Evolutionary conservation across 1,140 invertebrate species (phyloP).

Genomic region (Wiebesia pumilae): DNA sequence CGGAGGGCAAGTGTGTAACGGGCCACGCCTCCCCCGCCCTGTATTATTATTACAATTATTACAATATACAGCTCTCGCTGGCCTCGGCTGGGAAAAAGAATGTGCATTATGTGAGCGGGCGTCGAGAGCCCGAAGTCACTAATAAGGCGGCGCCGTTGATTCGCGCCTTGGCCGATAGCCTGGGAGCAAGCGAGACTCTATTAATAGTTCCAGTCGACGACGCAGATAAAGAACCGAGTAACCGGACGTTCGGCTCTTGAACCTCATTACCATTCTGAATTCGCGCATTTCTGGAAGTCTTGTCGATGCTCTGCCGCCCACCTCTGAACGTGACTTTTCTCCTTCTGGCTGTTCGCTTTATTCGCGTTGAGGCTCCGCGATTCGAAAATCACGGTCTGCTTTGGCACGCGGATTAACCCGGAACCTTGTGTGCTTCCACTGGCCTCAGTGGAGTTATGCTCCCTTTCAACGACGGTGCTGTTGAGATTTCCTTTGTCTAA

Average conservation of each 20-base stretch:
- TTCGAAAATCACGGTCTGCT: neutral
- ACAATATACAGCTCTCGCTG: no score
- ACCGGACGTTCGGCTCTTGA: neutral
- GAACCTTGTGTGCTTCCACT: no score
- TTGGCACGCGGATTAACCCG: no score
- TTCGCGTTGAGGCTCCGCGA: neutral
- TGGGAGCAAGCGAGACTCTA: conserved; percentile 9
- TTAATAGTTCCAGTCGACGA: conserved; percentile 22
- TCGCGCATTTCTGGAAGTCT: conserved; percentile 35
- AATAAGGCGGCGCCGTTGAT: conserved; percentile 32
- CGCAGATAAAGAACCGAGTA: neutral
- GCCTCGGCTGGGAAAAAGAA: no score
- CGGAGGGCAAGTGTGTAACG: neutral
- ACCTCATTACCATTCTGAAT: conserved; percentile 44
- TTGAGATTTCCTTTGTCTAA: neutral
- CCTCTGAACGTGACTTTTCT: neutral
- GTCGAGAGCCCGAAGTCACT: neutral
- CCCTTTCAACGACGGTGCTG: neutral
- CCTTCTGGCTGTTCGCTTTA: neutral
- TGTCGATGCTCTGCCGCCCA: neutral
- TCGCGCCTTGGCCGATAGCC: conserved; percentile 17
- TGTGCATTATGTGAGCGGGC: no score
- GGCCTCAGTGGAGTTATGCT: neutral
- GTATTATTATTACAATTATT: no score
- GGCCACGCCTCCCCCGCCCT: no score